Evolutionary conservation across 2,888 invertebrate genomes (phyloP).

Genomic region (Amphipoea oculea): DNA sequence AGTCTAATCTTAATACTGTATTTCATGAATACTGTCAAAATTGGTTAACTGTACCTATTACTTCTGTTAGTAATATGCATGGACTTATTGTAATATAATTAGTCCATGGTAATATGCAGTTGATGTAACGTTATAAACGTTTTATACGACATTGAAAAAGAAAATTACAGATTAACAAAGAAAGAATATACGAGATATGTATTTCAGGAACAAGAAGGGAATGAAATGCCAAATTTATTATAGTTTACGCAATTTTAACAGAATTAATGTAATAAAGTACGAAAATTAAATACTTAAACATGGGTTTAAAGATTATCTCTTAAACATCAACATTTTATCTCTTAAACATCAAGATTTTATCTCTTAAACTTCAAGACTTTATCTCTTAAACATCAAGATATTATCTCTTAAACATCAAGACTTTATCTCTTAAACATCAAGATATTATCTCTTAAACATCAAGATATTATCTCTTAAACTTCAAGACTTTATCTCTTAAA

Average conservation of each 20-base stretch:
- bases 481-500: background rate
- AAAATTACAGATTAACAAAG: background rate
- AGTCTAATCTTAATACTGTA: background rate
- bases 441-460: background rate
- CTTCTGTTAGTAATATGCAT: background rate
- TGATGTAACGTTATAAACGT: background rate
- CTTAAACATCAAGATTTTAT: background rate
- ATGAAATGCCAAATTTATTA: background rate
- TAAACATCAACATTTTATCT: background rate
- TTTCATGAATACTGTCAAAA: constrained; percentile 1
- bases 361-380: background rate
- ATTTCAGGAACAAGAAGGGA: background rate
- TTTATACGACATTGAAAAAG: background rate
- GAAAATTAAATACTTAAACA: background rate
- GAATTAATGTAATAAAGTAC: constrained; percentile 3
- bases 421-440: background rate
- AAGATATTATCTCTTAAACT: background rate
- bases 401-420: background rate
- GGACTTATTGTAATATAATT: no score
- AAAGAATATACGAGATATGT: background rate
- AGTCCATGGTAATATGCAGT: background rate
- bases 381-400: background rate
- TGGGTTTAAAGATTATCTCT: background rate
- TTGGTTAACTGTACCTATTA: background rate
- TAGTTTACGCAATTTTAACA: constrained; percentile 17